phyloP scores from a whole-genome alignment of 2,797 vertebrate genomes.

The Rhinichthys osculus region DNA sequence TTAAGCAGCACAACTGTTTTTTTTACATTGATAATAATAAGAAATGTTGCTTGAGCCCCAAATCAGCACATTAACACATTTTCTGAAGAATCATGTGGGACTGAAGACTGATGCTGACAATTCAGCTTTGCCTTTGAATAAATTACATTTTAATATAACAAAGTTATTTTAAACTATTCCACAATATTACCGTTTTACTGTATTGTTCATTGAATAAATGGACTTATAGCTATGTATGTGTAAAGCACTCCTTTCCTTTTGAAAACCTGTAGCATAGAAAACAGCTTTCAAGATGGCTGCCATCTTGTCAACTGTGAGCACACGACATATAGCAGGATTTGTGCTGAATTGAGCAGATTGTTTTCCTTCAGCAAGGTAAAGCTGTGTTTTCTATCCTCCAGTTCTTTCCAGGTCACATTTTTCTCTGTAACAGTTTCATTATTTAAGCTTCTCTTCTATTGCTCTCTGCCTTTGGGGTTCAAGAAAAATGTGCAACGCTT shows the following conservation, averaged over 20 bases:
- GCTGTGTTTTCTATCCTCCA: conserved; percentile 41
- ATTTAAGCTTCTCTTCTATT: conserved; percentile 58
- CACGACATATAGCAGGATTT: conserved; percentile 42
- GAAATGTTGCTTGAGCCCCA: not conserved
- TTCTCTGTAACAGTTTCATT: conserved; percentile 61
- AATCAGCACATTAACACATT: not conserved
- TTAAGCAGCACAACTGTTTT: not conserved
- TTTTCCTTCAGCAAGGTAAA: conserved; percentile 41
- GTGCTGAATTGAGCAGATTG: conserved; percentile 49
- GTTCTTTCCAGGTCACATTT: conserved; percentile 53
- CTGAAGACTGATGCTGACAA: not conserved
- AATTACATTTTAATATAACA: no score
- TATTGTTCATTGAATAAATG: not conserved
- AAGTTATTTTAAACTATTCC: not conserved
- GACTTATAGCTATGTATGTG: not conserved
- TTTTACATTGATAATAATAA: not conserved
- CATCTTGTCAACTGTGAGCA: not conserved
- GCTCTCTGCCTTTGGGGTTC: conserved; percentile 55
- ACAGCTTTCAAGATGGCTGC: not conserved
- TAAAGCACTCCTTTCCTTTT: not conserved
- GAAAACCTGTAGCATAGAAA: not conserved
- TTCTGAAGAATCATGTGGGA: not conserved
- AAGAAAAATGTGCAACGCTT: conserved; percentile 52
- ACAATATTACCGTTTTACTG: not conserved
- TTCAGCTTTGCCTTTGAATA: no score